Evolutionary conservation across 2,797 vertebrate species (phyloP).

Genomic region (Setipinna tenuifilis): DNA sequence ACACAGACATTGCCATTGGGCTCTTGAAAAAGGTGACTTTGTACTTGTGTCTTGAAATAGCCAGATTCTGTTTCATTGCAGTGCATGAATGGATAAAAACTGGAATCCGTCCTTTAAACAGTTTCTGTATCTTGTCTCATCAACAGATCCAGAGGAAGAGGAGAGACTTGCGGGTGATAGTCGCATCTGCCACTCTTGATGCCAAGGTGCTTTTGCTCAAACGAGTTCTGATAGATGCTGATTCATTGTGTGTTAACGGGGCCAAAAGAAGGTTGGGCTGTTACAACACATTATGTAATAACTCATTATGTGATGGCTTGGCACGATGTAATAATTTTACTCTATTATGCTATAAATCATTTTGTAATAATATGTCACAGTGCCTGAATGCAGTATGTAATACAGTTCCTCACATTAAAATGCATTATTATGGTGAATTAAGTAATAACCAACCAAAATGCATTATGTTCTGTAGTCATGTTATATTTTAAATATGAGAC

Average conservation of each 20-base stretch:
- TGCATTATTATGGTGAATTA: too few species aligned
- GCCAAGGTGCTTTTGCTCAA: conserved; percentile 84
- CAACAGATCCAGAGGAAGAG: conserved; percentile 94
- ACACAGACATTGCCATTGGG: conserved; percentile 96
- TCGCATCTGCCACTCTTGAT: conserved; percentile 96
- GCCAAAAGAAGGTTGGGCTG: too few species aligned
- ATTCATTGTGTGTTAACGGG: conserved; percentile 45
- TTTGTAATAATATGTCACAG: too few species aligned
- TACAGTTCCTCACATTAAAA: too few species aligned
- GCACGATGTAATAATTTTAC: too few species aligned
- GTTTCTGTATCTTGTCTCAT: neutral
- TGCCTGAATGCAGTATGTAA: too few species aligned
- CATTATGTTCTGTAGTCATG: too few species aligned
- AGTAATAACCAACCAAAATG: too few species aligned
- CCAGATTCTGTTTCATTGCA: neutral
- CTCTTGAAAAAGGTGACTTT: conserved; percentile 92
- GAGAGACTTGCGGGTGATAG: conserved; percentile 90
- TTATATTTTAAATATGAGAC: too few species aligned
- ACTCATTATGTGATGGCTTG: too few species aligned
- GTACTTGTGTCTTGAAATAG: neutral
- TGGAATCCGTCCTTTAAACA: neutral
- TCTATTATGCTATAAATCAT: too few species aligned
- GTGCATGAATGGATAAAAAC: neutral
- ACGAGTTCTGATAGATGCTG: conserved; percentile 20
- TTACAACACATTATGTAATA: too few species aligned